A percentile compares a stretch with the other conserved stretches of the same genome.
Conservation (phyloP, 2,113 vertebrate genomes). For the Ceyx melanurus region DNA sequence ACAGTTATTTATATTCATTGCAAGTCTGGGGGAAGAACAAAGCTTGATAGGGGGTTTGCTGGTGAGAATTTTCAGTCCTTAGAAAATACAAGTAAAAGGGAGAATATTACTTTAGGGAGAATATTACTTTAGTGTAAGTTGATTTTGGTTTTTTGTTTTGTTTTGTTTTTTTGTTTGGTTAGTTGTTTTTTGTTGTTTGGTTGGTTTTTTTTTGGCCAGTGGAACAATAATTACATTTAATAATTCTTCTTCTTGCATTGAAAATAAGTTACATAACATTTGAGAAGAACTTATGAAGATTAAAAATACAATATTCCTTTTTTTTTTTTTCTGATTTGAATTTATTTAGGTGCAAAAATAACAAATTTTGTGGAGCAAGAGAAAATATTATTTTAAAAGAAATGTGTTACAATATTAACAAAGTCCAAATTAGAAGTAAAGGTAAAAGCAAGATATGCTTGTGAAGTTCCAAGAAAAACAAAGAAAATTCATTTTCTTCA, state of each 20-base stretch:
- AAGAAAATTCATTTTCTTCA: too few relatives aligned
- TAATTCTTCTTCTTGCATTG: background rate
- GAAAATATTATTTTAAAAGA: background rate
- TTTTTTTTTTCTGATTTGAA: background rate
- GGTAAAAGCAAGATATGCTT: conserved; percentile 6
- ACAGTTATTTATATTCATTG: conserved; percentile 48
- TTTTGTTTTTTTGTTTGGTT: too few relatives aligned
- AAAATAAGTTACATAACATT: background rate
- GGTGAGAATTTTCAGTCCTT: background rate
- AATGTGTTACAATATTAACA: background rate
- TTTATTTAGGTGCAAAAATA: conserved; percentile 22
- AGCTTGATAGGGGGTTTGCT: background rate
- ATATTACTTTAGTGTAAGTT: background rate
- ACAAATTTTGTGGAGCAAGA: background rate
- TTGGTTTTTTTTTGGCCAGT: background rate
- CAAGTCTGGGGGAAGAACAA: conserved; percentile 22
- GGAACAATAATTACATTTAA: conserved; percentile 19
- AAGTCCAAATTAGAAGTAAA: conserved; percentile 43
- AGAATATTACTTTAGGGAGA: background rate
- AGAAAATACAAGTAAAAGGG: background rate
- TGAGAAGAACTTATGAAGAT: background rate
- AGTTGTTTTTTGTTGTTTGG: too few relatives aligned
- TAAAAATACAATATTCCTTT: background rate
- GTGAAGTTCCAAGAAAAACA: background rate
- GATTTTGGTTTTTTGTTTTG: too few relatives aligned